phyloP scores from a whole-genome alignment of 2,888 invertebrate genomes.

The Galerucella nymphaeae region DNA sequence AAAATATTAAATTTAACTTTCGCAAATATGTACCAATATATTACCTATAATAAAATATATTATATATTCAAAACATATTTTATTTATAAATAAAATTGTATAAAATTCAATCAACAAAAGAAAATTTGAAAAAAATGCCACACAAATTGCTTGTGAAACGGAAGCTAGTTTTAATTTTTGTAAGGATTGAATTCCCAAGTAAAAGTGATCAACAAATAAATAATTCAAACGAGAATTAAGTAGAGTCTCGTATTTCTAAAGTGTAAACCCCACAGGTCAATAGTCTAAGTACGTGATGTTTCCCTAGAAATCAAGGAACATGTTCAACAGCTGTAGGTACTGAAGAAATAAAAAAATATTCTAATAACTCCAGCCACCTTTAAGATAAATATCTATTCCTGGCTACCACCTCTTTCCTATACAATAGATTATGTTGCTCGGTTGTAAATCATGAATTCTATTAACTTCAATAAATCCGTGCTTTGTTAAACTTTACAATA shows the following conservation, averaged over 20 bases:
- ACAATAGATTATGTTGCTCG: constrained; percentile 7
- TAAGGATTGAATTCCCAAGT: background rate
- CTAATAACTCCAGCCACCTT: constrained; percentile 7
- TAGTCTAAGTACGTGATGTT: constrained; percentile 7
- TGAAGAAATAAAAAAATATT: background rate
- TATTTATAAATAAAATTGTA: no score
- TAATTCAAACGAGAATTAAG: constrained; percentile 4
- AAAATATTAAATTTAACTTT: no score
- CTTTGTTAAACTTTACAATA: background rate
- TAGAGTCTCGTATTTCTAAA: constrained; percentile 10
- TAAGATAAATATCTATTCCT: constrained; percentile 8
- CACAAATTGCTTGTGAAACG: background rate
- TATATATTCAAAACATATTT: no score
- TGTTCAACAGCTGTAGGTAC: background rate
- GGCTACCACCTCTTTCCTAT: background rate
- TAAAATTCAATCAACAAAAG: background rate
- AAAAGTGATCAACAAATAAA: background rate
- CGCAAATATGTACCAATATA: no score
- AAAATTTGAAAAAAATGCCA: background rate
- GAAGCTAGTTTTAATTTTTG: background rate
- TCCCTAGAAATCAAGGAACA: background rate
- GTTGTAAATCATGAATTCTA: constrained; percentile 2
- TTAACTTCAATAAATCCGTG: background rate
- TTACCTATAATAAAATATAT: no score
- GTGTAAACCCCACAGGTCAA: constrained; percentile 8